Evolutionary conservation across 2,113 vertebrate genomes (phyloP), one percentile per base, ranked within the genome.

Genomic region (Microcebus lehilahytsara): DNA sequence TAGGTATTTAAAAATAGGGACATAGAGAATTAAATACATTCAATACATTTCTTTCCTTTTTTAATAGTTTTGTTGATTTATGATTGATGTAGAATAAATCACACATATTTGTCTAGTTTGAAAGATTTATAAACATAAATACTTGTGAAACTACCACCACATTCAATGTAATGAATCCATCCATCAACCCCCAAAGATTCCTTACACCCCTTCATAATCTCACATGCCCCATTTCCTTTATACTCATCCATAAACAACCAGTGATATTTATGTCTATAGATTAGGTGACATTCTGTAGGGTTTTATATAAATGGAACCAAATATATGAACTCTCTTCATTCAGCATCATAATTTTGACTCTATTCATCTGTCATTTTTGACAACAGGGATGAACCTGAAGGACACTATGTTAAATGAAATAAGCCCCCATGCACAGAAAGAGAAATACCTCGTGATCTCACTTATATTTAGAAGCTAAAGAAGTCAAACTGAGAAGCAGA

Each of bases 1-100:
- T 85, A 96, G 72, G 51, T 91, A 95, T 95, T 97, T 96, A 74
- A 96, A 93, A 20, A 34, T 67, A 37, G 32, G 83, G 34, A 56
- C 67, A 4, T n/a, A 71, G 32, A 69, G n/a, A 93, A 67, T 62
- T 16, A 93, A 80, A 74, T 56, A 40, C 0, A 53, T 5, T 85
- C 25, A 62, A 56, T 80, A 8, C 85, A 72, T 51, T 67, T 56
- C 19, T 27, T 53, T 91, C 49, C 16, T 56, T 46, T 17, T 22
- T 42, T 60, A 66, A 49, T n/a, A 81, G 11, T 75, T 77, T 14
- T 90, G 5, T 46, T 87, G 11, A 60, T 78, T 1, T 34, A 69
- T 37, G 77, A 84, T 77, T 49, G 32, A 23, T 23, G 4, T 40
- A 95, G 40, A 53, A 64, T n/a, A 42, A 64, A 42, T n/a, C 74